Base-by-base conservation (phyloP, 1,140 invertebrate genomes). In the Drosophila ficusphila region DNA sequence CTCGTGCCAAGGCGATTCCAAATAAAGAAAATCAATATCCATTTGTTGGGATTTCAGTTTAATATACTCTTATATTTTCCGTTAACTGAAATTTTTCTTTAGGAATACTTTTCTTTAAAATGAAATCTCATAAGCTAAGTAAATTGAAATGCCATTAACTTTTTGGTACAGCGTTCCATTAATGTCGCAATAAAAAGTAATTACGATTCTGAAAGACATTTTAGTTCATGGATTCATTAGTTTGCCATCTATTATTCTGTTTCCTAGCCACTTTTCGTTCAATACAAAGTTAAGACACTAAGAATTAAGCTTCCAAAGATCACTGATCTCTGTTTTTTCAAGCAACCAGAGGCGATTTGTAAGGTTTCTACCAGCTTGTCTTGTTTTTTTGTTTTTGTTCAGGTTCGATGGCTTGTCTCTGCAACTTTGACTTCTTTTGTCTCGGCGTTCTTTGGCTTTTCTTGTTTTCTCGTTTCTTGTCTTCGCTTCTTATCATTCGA, bases 401-500 rank as follows among this genome's bases (percentile, higher is more conserved):
- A 52, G 61, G 46, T 67, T 68, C 64, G 64, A 68, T 68, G 64
- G 46, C 61, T 67, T 68, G 60, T 61, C 38, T 64, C 64, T 74
- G 38, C 39, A 57, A 58, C 54, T 54, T 60, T 47, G 41, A 49
- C 60, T 85, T 85, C 75, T 86, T 82, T 76, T 79, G 76, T 85
- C 52, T 85, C 34, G 73, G 33, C 38, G 60, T 62, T 48, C 56
- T 67, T 76, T 39, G 25, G 46, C 27, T 52, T 62, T 47, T 23
- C 58, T 79, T 49, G 57, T 51, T 72, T 49, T 48, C 53, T 51
- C 41, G 51, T 75, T 79, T 54, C 61, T 86, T 76, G 76, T 86
- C 57, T 62, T 48, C 54, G 52, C 33, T 68, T 86, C 73, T 85
- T 85, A 86, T 67, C 81, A 86, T 73, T 86, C 33, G 58, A 86